phyloP scores from a whole-genome alignment of 2,113 vertebrate genomes.

The Salminus brasiliensis region DNA sequence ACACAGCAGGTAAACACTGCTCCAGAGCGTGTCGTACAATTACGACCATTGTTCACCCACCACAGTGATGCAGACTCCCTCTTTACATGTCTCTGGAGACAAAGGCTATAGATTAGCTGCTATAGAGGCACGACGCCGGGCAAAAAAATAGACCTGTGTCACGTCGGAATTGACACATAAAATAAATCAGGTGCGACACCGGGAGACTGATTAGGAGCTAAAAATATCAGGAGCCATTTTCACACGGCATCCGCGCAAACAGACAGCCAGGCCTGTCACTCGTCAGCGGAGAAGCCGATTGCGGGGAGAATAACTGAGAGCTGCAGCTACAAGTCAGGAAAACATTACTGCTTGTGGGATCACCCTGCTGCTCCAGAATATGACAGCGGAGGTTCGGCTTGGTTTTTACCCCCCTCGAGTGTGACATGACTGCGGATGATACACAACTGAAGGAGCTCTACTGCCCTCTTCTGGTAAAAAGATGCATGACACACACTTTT shows the following conservation, averaged over 20 bases:
- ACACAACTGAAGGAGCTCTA: background rate
- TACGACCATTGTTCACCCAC: background rate
- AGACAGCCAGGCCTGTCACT: background rate
- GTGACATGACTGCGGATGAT: background rate
- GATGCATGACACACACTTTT: background rate
- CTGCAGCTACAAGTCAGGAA: background rate
- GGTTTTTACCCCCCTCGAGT: background rate
- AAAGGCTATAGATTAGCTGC: background rate
- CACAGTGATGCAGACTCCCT: background rate
- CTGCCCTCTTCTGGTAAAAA: constrained; percentile 40
- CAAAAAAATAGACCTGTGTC: background rate
- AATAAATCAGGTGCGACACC: background rate
- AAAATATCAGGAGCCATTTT: constrained; percentile 10
- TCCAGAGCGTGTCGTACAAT: background rate
- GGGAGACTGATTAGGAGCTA: constrained; percentile 12
- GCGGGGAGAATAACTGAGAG: background rate
- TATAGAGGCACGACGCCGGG: background rate
- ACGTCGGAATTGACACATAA: background rate
- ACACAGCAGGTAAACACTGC: background rate
- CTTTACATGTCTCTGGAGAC: background rate
- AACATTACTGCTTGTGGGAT: constrained; percentile 3
- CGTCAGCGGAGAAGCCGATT: background rate
- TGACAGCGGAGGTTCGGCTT: background rate
- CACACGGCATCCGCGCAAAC: constrained; percentile 1
- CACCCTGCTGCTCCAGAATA: constrained; percentile 15